Evolutionary conservation across 2,797 vertebrate genomes (phyloP).

Genomic region (Diglossa cyanea): DNA sequence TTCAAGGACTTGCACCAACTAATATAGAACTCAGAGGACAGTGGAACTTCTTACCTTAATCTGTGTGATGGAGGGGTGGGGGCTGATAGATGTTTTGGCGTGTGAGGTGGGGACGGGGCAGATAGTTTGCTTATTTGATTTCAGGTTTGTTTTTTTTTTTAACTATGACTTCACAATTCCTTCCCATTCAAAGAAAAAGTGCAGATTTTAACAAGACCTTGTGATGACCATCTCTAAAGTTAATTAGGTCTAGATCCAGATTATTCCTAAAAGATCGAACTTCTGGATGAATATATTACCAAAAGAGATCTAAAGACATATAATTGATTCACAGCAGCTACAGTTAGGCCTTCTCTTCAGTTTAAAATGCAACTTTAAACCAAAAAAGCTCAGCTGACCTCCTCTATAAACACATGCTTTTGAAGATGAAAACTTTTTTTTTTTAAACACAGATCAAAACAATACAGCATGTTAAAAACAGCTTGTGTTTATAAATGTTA

Average conservation of each 20-base stretch:
- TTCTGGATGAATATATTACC: background rate
- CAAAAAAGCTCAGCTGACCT: background rate
- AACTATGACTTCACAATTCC: background rate
- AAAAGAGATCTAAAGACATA: background rate
- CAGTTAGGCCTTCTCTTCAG: background rate
- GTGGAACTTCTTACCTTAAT: background rate
- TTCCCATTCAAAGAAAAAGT: background rate
- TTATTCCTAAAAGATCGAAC: background rate
- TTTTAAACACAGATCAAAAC: background rate
- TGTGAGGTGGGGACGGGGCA: background rate
- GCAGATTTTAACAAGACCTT: background rate
- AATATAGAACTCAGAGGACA: background rate
- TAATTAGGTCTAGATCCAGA: background rate
- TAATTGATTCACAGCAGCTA: background rate
- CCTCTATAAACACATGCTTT: background rate
- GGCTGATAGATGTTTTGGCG: background rate
- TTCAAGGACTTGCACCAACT: background rate
- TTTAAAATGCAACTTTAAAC: background rate
- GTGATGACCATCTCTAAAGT: background rate
- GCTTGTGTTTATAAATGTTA: background rate
- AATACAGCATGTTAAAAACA: background rate
- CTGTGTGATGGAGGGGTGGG: background rate
- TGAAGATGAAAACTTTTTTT: background rate
- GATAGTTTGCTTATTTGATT: background rate
- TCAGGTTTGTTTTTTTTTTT: rapidly evolving